Evolutionary conservation across 2,113 vertebrate species (phyloP).

Genomic region (Tapirus terrestris): DNA sequence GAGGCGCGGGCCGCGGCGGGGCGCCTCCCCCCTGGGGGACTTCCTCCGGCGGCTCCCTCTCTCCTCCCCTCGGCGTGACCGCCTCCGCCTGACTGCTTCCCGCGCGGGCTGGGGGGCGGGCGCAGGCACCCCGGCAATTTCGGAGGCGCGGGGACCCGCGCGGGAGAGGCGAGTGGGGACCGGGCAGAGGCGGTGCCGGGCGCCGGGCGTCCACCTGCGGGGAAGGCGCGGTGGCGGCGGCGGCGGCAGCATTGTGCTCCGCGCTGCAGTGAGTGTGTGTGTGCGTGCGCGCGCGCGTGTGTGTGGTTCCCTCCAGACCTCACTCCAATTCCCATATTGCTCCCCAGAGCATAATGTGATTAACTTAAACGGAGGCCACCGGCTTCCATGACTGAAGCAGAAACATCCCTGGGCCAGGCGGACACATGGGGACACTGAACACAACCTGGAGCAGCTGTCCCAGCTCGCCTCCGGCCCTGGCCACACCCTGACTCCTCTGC

Average conservation of each 20-base stretch:
- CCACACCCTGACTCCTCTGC: not conserved
- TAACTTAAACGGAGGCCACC: conserved; percentile 55
- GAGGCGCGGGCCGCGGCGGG: not conserved
- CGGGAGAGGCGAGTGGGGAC: not conserved
- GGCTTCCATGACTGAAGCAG: conserved; percentile 16
- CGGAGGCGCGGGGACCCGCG: not conserved
- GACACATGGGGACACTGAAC: not conserved
- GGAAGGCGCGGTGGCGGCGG: not conserved
- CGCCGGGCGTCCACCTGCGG: conserved; percentile 37
- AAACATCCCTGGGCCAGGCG: not conserved
- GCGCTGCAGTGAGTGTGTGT: conserved; percentile 49
- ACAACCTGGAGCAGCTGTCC: not conserved
- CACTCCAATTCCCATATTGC: conserved; percentile 63
- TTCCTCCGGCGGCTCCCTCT: not conserved
- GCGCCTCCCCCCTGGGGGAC: conserved; percentile 32
- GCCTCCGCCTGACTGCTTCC: not conserved
- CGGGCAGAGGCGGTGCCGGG: not conserved
- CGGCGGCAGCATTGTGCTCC: conserved; percentile 39
- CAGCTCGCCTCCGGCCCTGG: not conserved
- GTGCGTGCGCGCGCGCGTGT: not conserved
- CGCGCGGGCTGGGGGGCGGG: not conserved
- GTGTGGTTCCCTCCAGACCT: conserved; percentile 68
- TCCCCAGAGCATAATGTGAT: conserved; percentile 76
- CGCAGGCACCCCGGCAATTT: conserved; percentile 35
- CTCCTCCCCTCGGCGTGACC: not conserved